Evolutionary conservation across 2,888 invertebrate species (phyloP).

Genomic region (Trissolcus brochymenae): DNA sequence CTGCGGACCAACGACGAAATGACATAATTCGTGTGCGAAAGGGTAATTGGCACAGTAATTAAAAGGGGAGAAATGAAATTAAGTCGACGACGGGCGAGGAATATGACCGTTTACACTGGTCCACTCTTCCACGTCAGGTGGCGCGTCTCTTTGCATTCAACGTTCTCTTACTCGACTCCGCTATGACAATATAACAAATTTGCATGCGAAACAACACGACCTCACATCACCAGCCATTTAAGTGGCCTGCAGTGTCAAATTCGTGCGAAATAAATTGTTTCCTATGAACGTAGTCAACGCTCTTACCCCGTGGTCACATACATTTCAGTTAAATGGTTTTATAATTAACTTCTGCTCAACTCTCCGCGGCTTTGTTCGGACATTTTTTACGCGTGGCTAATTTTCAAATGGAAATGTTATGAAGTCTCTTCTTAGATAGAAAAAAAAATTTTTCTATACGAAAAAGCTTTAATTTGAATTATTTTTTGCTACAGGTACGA

Average conservation of each 20-base stretch:
- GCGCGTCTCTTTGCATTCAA: conserved; percentile 50
- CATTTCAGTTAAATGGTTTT: conserved; percentile 35
- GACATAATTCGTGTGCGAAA: conserved; percentile 73
- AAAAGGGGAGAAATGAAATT: conserved; percentile 73
- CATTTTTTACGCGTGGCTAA: conserved; percentile 9
- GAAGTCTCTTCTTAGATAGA: not conserved
- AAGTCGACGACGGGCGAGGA: conserved; percentile 68
- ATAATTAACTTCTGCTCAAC: conserved; percentile 35
- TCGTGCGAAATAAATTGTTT: conserved; percentile 65
- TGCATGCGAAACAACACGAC: conserved; percentile 72
- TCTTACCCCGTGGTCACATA: conserved; percentile 18
- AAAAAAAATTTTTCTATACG: too few species aligned
- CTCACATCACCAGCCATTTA: conserved; percentile 53
- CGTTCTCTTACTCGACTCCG: conserved; percentile 48
- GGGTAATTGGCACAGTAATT: conserved; percentile 75
- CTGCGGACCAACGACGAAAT: conserved; percentile 63
- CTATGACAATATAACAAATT: conserved; percentile 74
- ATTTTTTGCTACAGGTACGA: too few species aligned
- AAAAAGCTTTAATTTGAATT: not conserved
- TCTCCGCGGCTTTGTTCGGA: conserved; percentile 19
- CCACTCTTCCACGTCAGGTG: conserved; percentile 58
- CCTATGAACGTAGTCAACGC: conserved; percentile 62
- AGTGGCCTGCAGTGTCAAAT: conserved; percentile 63
- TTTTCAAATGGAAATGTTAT: conserved; percentile 4
- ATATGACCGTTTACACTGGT: conserved; percentile 72